Base-by-base conservation (phyloP, 1,140 invertebrate genomes). In the Rhagoletis zephyria region DNA sequence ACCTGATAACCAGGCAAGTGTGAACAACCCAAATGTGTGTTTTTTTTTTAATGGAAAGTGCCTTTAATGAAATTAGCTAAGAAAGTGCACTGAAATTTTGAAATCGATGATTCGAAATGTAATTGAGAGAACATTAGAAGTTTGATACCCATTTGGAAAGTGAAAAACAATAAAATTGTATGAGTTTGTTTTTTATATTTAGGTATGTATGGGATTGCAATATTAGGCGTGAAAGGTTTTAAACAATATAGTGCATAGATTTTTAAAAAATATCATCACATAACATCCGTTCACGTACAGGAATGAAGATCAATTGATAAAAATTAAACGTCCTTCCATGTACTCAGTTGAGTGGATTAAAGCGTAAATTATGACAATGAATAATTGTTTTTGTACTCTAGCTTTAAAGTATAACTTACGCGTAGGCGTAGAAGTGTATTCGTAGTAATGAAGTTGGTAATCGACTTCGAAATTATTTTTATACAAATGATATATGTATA, bases 21-120 rank as follows among this genome's bases (percentile, higher is more conserved):
- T n/a, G n/a, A n/a, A n/a, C n/a, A n/a, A n/a, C n/a, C n/a, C n/a
- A n/a, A n/a, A n/a, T n/a, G n/a, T n/a, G n/a, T n/a, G n/a, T n/a
- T n/a, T n/a, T n/a, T 87, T 63, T 6, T 16, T 42, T 87, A 51
- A 70, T 87, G 86, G 63, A 87, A 70, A 87, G 61, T 87, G 61
- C 86, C 86, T 87, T 87, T 87, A 70, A 16, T 3, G 86, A 16
- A n/a, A n/a, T n/a, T n/a, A 45, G 42, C 14, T 30, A 45, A 45
- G n/a, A 67, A 64, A 56, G 19, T 19, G 74, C 74, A 81, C 45
- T 81, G 2, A 9, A 81, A 81, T 9, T n/a, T 40, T 19, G 16
- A n/a, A 9, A n/a, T n/a, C n/a, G n/a, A n/a, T n/a, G n/a, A n/a
- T n/a, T n/a, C n/a, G n/a, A n/a, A n/a, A n/a, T n/a, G n/a, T n/a